A percentile compares a stretch with the other conserved stretches of the same genome.
phyloP scores from a whole-genome alignment of 2,888 invertebrate genomes.

The Punctoribates punctum region DNA sequence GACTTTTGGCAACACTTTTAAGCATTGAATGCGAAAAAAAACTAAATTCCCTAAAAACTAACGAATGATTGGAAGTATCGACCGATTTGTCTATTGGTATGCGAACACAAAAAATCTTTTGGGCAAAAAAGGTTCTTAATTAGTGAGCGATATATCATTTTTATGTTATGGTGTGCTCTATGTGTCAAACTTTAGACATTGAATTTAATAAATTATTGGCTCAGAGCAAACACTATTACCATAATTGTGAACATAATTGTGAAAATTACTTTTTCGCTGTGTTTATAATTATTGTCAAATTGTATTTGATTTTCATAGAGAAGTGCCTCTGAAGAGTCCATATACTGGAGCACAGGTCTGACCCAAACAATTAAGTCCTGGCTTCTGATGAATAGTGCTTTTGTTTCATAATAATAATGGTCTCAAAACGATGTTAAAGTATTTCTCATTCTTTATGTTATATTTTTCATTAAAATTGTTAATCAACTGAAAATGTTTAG shows the following conservation, averaged over 20 bases:
- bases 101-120: neutral
- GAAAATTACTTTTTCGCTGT: neutral
- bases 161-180: neutral
- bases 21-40: neutral
- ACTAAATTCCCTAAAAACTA: neutral
- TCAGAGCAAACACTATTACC: conserved; percentile 3
- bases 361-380: neutral
- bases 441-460: neutral
- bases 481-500: conserved; percentile 1
- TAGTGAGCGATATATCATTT: conserved; percentile 1
- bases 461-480: conserved; percentile 15
- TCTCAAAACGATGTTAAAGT: conserved; percentile 4
- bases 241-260: neutral
- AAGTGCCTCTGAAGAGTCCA: too few relatives aligned
- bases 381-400: conserved; percentile 20
- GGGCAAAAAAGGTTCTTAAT: neutral
- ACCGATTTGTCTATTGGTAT: conserved; percentile 11
- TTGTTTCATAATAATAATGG: conserved; percentile 13
- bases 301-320: conserved; percentile 5
- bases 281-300: conserved; percentile 5
- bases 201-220: neutral
- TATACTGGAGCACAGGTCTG: neutral
- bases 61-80: neutral
- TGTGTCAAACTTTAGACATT: conserved; percentile 3
- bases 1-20: conserved; percentile 3